A percentile compares a stretch with the other conserved stretches of the same genome.
Evolutionary conservation across 2,797 vertebrate species (phyloP).

Genomic region (Xenopus petersii): DNA sequence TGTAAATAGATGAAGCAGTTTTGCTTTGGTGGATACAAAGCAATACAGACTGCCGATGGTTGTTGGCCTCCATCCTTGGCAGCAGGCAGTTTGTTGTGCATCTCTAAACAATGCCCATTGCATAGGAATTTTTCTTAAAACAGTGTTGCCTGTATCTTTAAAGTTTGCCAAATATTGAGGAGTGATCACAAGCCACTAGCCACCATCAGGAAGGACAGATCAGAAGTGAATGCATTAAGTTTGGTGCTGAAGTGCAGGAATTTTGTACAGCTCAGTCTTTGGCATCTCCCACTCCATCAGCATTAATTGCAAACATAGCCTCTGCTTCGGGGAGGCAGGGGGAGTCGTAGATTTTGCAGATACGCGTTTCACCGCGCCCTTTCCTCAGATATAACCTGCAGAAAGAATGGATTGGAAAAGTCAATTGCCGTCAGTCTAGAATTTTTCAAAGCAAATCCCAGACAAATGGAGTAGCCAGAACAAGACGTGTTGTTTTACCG

Average conservation of each 20-base stretch:
- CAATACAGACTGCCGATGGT: too few species aligned
- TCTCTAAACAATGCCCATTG: too few species aligned
- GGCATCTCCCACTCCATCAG: constrained; percentile 91
- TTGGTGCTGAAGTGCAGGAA: neutral
- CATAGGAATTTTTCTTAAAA: too few species aligned
- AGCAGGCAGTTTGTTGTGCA: too few species aligned
- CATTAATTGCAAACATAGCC: constrained; percentile 95
- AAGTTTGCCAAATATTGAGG: too few species aligned
- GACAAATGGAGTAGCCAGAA: too few species aligned
- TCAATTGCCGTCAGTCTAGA: too few species aligned
- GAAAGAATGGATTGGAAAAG: constrained; percentile 22
- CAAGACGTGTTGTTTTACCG: constrained; percentile 65
- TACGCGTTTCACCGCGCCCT: constrained; percentile 90
- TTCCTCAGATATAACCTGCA: constrained; percentile 87
- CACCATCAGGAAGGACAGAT: neutral
- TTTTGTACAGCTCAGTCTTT: constrained; percentile 76
- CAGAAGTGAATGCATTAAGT: neutral
- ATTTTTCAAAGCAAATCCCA: too few species aligned
- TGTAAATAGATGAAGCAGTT: too few species aligned
- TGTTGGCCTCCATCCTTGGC: too few species aligned
- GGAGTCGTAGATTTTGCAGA: constrained; percentile 97
- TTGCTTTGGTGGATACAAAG: too few species aligned
- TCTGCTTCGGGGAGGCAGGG: constrained; percentile 93
- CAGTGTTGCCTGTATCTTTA: too few species aligned
- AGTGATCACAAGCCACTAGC: neutral